Evolutionary conservation across 2,113 vertebrate species (phyloP).

Genomic region (Pituophis catenifer): DNA sequence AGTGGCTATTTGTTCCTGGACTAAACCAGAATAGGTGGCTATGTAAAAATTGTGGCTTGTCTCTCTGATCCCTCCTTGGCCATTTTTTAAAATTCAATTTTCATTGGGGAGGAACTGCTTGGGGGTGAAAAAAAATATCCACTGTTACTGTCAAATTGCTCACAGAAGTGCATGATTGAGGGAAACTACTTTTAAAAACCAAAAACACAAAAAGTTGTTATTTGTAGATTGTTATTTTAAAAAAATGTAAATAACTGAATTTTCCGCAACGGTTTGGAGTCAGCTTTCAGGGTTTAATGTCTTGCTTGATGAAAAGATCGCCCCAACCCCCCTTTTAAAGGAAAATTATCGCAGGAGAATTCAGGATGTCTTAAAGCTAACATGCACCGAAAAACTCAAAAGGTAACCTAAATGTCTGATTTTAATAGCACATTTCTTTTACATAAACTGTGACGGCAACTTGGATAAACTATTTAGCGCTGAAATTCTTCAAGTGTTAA

Average conservation of each 20-base stretch:
- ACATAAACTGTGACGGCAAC: conserved; percentile 83
- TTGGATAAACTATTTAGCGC: conserved; percentile 71
- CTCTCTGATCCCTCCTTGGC: conserved; percentile 34
- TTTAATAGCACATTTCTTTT: conserved; percentile 89
- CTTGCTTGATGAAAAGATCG: conserved; percentile 92
- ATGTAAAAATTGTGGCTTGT: conserved; percentile 31
- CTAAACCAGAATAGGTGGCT: conserved; percentile 7
- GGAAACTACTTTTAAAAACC: conserved; percentile 65
- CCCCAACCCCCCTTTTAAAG: conserved; percentile 87
- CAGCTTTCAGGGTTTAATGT: conserved; percentile 96
- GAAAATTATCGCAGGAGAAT: conserved; percentile 94
- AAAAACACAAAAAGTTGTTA: conserved; percentile 62
- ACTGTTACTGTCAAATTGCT: conserved; percentile 57
- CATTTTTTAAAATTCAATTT: conserved; percentile 36
- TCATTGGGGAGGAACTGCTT: conserved; percentile 67
- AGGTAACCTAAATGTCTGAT: conserved; percentile 99
- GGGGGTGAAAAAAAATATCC: conserved; percentile 74
- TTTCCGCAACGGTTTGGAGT: conserved; percentile 90
- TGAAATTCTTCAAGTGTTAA: conserved; percentile 68
- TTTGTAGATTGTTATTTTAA: conserved; percentile 74
- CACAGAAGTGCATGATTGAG: conserved; percentile 65
- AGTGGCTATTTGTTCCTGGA: not conserved
- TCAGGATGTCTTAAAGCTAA: conserved; percentile 97
- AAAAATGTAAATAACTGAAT: conserved; percentile 87
- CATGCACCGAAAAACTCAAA: conserved; percentile 89